phyloP scores from a whole-genome alignment of 1,140 invertebrate genomes.

The Leptinotarsa lineolata region DNA sequence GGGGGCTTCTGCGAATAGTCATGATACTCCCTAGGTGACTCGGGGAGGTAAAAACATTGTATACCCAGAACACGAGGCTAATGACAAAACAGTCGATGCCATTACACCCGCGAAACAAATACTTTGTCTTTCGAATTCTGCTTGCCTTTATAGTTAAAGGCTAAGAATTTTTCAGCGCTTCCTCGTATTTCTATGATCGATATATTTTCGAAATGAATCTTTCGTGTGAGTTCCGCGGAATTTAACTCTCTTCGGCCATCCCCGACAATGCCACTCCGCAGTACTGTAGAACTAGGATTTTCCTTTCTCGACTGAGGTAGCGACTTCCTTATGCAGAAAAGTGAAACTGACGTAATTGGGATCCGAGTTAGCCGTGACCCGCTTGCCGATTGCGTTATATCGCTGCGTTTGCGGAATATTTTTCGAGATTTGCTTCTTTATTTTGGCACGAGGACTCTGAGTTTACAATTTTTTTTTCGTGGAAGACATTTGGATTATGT shows the following conservation, averaged over 20 bases:
- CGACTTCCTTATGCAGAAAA: slow-evolving; percentile 48
- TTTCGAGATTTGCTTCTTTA: slow-evolving; percentile 2
- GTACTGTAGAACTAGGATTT: slow-evolving; percentile 37
- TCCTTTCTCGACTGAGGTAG: slow-evolving; percentile 38
- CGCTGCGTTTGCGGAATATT: slow-evolving; percentile 5
- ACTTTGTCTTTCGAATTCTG: too few relatives aligned
- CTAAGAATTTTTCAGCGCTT: too few relatives aligned
- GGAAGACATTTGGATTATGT: not conserved
- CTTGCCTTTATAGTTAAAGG: too few relatives aligned
- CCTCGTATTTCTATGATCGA: too few relatives aligned
- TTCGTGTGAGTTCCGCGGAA: not conserved
- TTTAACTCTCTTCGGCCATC: slow-evolving; percentile 2
- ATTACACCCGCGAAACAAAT: too few relatives aligned
- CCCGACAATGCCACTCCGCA: not conserved
- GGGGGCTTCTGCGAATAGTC: too few relatives aligned
- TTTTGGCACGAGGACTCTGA: slow-evolving; percentile 15
- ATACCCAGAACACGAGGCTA: too few relatives aligned
- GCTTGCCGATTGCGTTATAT: slow-evolving; percentile 18
- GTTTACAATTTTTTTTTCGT: not conserved
- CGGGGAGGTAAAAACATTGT: too few relatives aligned
- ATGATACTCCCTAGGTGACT: too few relatives aligned
- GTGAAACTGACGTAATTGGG: slow-evolving; percentile 45
- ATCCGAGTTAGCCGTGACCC: slow-evolving; percentile 45
- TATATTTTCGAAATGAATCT: too few relatives aligned
- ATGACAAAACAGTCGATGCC: too few relatives aligned